Base-by-base conservation (phyloP, 2,797 vertebrate species). In the Danio albolineatus region DNA sequence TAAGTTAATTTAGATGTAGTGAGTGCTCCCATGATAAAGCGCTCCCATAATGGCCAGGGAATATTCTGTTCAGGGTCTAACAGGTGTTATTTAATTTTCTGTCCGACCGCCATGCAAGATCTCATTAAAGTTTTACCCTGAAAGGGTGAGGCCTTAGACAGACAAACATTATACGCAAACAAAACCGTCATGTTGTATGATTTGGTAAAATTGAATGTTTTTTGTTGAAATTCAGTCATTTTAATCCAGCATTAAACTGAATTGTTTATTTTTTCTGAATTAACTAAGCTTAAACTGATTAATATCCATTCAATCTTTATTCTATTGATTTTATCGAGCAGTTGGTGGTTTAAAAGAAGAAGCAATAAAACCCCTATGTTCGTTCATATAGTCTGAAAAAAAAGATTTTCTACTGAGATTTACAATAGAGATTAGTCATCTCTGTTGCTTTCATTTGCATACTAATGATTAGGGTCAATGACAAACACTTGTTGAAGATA, bases 11-110 rank as follows among this genome's bases (percentile, higher is more conserved):
- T 82, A 83, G 80, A 88, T 41, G 54, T 43, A 84, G 48, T 28
- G 59, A 83, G 73, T 62, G 0, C 64, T 83, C 82, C 86, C 81
- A 61, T 87, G 59, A 5, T 72, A 81, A 84, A 49, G 57, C 8
- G 84, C 86, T 74, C 59, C 28, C 73, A 79, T 84, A 73, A 86
- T 88, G 89, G 61, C 62, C 10, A 19, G 90, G 89, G 88, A 87
- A 90, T 85, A 88, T 87, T 87, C 84, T 85, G 79, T 83, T 85
- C 61, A 81, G 78, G 76, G 73, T 57, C 81, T 89, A 90, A 92
- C 90, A 92, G 90, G 92, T 90, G 86, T 88, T 90, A 88, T 88
- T 90, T 90, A 89, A 92, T 90, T 89, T 90, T 89, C 87, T 85
- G 86, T 90, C 89, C 85, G 87, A 85, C 84, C 79, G 56, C 82